These are phyloP conservation scores for Coptodon bakossiorum DNA, from an alignment of 2,113 vertebrate species.

Conservation along the genomic window DNA sequence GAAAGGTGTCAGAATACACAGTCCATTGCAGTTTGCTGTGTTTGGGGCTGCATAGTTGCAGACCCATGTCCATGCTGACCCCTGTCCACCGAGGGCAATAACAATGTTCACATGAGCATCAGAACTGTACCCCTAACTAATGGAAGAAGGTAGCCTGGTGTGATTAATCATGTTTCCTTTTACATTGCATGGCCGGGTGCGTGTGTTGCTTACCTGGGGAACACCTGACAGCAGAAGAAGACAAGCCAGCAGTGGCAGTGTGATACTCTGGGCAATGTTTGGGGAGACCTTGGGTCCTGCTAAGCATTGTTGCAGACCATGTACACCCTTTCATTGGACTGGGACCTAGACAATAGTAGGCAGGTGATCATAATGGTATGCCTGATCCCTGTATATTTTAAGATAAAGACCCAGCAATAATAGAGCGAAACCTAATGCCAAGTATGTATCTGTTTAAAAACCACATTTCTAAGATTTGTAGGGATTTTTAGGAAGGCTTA, in stretches of 20 bases:
- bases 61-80: background rate
- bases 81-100: background rate
- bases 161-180: background rate
- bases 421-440: background rate
- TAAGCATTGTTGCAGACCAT: background rate
- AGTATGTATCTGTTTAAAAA: background rate
- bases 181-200: background rate
- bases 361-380: background rate
- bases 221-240: background rate
- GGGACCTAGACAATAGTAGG: background rate
- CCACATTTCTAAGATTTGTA: background rate
- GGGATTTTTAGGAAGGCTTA: background rate
- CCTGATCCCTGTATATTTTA: background rate
- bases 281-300: background rate
- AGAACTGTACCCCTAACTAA: background rate
- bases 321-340: background rate
- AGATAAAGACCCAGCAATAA: background rate
- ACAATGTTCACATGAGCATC: background rate
- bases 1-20: background rate
- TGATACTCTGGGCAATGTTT: background rate
- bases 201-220: background rate
- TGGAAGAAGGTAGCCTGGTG: background rate
- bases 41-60: background rate
- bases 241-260: background rate
- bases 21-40: background rate